Base-by-base conservation (phyloP, 92 coral and sea anemone species). In the Palythoa caribaeorum region DNA sequence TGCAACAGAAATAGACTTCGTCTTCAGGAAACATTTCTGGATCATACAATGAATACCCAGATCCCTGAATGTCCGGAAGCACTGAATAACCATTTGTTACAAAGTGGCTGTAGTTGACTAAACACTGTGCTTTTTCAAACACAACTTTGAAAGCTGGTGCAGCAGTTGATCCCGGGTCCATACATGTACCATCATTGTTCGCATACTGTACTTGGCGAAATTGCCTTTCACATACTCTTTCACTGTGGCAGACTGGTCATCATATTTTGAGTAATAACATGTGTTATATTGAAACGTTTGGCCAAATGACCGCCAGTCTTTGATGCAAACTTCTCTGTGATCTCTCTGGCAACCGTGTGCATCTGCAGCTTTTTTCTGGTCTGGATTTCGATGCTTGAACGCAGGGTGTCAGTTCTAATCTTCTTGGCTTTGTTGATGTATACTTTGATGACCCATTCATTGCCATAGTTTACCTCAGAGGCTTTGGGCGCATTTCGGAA, bases 21-120 rank as follows among this genome's bases (percentile, higher is more conserved):
- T 70, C 92, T 37, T 60, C 70, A 17, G 79, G 87, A 71, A 83
- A 68, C 20, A 92, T 92, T 55, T 94, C 97, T 50, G 94, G 92
- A 89, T 94, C 94, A 53, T 92, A 94, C 76, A 90, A 83, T 8
- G 84, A 52, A 52, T 94, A 92, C 68, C 90, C 86, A 79, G 96
- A 94, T 68, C 93, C 94, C 54, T 90, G 96, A 53, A 92, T 89
- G 59, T 94, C 94, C 28, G 89, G 77, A 36, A 94, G 88, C 94
- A 94, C 89, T 55, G 89, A 71, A 59, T 89, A 65, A 59, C 89
- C 69, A 15, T 81, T 70, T 52, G 94, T 66, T 63, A 57, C 16
- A 52, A 39, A 20, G 78, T 92, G 77, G 70, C 90, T 85, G 69
- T 80, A 79, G 80, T 93, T 92, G 71, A 88, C 94, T 21, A 91